phyloP scores from a whole-genome alignment of 2,113 vertebrate species.

The Elanoides forficatus region DNA sequence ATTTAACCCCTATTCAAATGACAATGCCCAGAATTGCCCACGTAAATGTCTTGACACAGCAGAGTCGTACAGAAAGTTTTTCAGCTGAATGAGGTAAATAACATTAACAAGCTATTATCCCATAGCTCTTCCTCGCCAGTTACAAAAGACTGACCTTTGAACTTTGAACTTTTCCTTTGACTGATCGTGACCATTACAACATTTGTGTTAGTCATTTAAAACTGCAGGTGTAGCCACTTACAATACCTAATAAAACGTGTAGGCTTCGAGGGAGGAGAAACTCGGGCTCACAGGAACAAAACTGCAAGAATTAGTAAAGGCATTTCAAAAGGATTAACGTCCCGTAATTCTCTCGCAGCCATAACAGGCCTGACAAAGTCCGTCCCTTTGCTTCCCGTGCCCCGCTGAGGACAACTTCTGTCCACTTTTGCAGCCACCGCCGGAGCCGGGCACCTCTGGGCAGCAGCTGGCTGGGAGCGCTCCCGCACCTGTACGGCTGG shows the following conservation, averaged over 20 bases:
- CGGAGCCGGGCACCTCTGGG: neutral
- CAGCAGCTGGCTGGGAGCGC: neutral
- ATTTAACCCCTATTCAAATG: constrained; percentile 81
- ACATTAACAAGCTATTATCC: constrained; percentile 82
- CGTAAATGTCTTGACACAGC: constrained; percentile 76
- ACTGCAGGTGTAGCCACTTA: constrained; percentile 89
- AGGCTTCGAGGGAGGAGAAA: constrained; percentile 36
- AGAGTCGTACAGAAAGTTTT: constrained; percentile 69
- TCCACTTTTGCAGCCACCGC: neutral
- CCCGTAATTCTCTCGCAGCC: neutral
- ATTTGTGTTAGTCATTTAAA: constrained; percentile 81
- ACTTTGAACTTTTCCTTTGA: constrained; percentile 85
- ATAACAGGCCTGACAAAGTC: neutral
- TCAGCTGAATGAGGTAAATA: constrained; percentile 80
- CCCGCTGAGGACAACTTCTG: neutral
- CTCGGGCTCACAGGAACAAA: neutral
- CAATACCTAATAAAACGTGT: constrained; percentile 80
- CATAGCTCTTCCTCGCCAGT: constrained; percentile 67
- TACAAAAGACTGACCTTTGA: constrained; percentile 88
- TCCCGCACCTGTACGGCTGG: accelerated
- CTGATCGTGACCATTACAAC: constrained; percentile 78
- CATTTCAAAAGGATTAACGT: constrained; percentile 62
- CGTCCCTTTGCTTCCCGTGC: neutral
- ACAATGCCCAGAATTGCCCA: constrained; percentile 77
- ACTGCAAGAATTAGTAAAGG: constrained; percentile 6